Conservation (phyloP, 2,113 vertebrate genomes). For the Neopipo cinnamomea region DNA sequence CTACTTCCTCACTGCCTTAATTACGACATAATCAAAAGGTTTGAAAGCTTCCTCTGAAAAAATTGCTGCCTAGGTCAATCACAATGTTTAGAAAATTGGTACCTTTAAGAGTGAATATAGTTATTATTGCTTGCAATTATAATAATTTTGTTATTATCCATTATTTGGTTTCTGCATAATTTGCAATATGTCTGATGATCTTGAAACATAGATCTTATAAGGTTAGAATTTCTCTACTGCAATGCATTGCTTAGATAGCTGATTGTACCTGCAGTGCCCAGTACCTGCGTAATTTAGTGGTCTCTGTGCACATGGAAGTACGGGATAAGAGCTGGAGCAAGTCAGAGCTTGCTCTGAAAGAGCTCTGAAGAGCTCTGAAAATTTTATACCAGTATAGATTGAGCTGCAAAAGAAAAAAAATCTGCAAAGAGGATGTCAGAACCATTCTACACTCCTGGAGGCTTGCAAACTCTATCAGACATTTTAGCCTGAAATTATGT, state of each 20-base stretch:
- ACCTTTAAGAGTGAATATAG: neutral
- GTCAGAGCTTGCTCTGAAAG: too few species aligned
- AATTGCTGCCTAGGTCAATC: neutral
- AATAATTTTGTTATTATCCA: neutral
- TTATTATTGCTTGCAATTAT: neutral
- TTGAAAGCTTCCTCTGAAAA: neutral
- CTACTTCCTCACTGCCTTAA: neutral
- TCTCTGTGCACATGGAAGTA: neutral
- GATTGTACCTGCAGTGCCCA: neutral
- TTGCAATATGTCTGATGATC: neutral
- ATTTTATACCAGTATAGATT: neutral
- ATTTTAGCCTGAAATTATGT: neutral
- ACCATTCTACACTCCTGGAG: neutral
- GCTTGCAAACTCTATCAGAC: neutral
- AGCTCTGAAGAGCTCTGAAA: neutral
- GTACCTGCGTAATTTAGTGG: neutral
- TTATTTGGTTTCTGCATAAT: neutral
- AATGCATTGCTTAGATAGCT: neutral
- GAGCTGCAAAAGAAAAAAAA: neutral
- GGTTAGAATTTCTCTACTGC: neutral
- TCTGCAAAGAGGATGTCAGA: neutral
- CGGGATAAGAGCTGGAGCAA: neutral
- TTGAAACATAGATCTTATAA: neutral
- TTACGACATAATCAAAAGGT: neutral
- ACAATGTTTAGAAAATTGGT: slow-evolving; percentile 19